phyloP scores from a whole-genome alignment of 2,888 invertebrate genomes.

The Serripes groenlandicus region DNA sequence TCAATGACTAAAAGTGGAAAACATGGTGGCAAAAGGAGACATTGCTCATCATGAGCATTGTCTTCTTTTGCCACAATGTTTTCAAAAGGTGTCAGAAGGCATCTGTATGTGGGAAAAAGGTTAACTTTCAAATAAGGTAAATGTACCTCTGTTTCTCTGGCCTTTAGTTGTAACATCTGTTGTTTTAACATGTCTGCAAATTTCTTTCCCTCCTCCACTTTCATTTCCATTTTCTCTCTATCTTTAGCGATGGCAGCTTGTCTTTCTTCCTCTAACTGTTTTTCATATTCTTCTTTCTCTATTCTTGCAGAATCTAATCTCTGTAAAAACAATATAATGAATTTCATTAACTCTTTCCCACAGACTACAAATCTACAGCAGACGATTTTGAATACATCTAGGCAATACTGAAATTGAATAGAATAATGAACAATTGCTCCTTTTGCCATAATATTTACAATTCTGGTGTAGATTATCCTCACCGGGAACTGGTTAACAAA shows the following conservation, averaged over 20 bases:
- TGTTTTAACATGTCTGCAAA: conserved; percentile 78
- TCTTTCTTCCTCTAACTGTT: conserved; percentile 77
- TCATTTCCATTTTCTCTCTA: conserved; percentile 75
- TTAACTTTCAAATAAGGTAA: too few species aligned
- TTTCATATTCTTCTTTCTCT: conserved; percentile 77
- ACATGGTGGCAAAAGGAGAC: not conserved
- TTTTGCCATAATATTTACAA: too few species aligned
- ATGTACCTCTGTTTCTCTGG: conserved; percentile 84
- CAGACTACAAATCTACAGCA: too few species aligned
- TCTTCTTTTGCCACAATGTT: not conserved
- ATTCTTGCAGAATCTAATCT: conserved; percentile 76
- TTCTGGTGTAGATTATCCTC: too few species aligned
- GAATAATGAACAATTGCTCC: too few species aligned
- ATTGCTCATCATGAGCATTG: not conserved
- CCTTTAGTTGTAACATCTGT: conserved; percentile 83
- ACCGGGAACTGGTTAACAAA: too few species aligned
- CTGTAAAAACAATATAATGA: conserved; percentile 57
- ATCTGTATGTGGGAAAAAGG: not conserved
- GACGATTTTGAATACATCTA: too few species aligned
- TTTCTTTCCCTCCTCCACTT: conserved; percentile 74
- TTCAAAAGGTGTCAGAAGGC: not conserved
- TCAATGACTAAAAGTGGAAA: not conserved
- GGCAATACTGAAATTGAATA: too few species aligned
- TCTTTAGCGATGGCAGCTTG: conserved; percentile 73
- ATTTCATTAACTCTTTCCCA: too few species aligned